A percentile compares a stretch with the other conserved stretches of the same genome.
Conservation (phyloP, 1,140 invertebrate species). For the Zaprionus davidi region DNA sequence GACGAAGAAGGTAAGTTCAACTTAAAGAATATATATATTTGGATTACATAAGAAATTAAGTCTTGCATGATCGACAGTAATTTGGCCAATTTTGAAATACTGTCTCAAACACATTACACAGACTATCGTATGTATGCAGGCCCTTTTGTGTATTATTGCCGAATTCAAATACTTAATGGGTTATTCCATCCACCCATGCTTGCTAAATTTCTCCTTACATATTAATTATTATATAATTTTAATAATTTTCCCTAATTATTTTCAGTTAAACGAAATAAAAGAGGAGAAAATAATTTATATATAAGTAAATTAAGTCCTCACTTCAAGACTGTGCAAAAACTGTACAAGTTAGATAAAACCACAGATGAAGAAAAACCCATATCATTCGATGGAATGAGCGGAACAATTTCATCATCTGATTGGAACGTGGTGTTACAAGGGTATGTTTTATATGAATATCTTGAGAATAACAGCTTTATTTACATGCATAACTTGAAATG, state of each 20-base stretch:
- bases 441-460: slow-evolving; percentile 84
- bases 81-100: too few relatives aligned
- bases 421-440: slow-evolving; percentile 88
- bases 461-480: background rate
- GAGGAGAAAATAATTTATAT: slow-evolving; percentile 93
- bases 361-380: slow-evolving; percentile 85
- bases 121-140: too few relatives aligned
- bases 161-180: too few relatives aligned
- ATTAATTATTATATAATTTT: background rate
- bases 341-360: slow-evolving; percentile 87
- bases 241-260: slow-evolving; percentile 19
- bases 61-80: too few relatives aligned
- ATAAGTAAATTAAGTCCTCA: slow-evolving; percentile 88
- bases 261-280: slow-evolving; percentile 87
- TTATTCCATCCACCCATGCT: too few relatives aligned
- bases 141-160: too few relatives aligned
- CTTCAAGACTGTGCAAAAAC: slow-evolving; percentile 88
- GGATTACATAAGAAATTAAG: too few relatives aligned
- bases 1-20: slow-evolving; percentile 88
- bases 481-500: too few relatives aligned
- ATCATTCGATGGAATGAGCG: slow-evolving; percentile 89
- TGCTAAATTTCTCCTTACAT: too few relatives aligned
- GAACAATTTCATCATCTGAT: slow-evolving; percentile 89
- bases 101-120: too few relatives aligned
- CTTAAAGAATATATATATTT: background rate